Conservation (phyloP, 2,113 vertebrate genomes). For the Strix uralensis region DNA sequence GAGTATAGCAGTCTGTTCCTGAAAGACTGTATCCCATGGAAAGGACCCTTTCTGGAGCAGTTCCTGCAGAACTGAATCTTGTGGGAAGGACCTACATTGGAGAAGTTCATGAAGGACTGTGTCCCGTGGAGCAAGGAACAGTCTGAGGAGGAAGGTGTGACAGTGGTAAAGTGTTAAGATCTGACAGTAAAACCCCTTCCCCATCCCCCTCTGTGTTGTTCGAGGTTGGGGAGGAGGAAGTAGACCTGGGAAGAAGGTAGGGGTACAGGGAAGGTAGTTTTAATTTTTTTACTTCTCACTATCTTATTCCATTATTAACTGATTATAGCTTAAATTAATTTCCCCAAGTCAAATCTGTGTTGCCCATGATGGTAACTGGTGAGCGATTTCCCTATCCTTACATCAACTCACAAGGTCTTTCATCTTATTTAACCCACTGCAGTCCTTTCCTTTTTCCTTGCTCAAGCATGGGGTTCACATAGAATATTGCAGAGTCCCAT, state of each 20-base stretch:
- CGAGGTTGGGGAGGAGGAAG: not conserved
- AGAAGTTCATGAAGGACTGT: not conserved
- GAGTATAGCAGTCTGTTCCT: not conserved
- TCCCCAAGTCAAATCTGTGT: not conserved
- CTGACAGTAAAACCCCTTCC: not conserved
- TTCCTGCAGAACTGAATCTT: not conserved
- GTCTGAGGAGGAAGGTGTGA: not conserved
- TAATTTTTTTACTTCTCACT: not conserved
- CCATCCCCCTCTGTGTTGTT: too few relatives aligned
- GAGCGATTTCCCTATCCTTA: not conserved
- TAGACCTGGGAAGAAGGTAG: not conserved
- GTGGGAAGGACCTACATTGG: fast-evolving
- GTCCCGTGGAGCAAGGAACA: not conserved
- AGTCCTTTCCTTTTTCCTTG: not conserved
- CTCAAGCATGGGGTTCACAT: not conserved
- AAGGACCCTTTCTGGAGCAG: not conserved
- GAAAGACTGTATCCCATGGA: not conserved
- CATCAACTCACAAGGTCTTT: not conserved
- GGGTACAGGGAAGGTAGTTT: not conserved
- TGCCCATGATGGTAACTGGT: not conserved
- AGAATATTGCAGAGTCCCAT: not conserved
- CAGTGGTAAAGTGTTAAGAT: not conserved
- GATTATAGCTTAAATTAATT: not conserved
- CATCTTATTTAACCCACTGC: not conserved
- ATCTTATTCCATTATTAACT: not conserved